phyloP scores from a whole-genome alignment of 2,113 vertebrate species.

The Leptosomus discolor region DNA sequence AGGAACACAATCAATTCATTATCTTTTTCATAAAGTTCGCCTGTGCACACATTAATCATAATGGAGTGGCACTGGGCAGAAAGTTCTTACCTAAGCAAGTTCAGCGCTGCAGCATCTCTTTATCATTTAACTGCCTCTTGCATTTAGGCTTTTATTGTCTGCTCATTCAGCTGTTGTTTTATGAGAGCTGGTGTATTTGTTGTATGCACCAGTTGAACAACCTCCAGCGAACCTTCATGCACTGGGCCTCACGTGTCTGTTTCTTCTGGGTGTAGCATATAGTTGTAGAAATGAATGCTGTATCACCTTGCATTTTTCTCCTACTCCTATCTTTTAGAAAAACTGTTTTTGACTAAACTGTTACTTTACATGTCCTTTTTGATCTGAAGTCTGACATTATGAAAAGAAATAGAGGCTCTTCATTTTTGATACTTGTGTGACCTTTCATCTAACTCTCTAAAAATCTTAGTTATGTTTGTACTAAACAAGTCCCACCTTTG shows the following conservation, averaged over 20 bases:
- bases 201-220: not conserved
- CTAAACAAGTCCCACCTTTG: not conserved
- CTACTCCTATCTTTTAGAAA: not conserved
- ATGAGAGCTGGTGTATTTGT: slow-evolving; percentile 51
- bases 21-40: slow-evolving; percentile 76
- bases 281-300: not conserved
- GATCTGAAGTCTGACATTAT: not conserved
- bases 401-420: not conserved
- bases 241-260: not conserved
- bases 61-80: slow-evolving; percentile 49
- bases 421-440: not conserved
- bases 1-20: slow-evolving; percentile 75
- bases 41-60: slow-evolving; percentile 72
- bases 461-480: not conserved
- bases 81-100: slow-evolving; percentile 79
- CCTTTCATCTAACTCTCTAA: not conserved
- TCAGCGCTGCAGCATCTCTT: slow-evolving; percentile 60
- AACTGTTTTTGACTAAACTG: accelerated
- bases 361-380: not conserved
- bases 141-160: slow-evolving; percentile 70
- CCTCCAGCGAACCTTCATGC: not conserved
- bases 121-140: slow-evolving; percentile 69
- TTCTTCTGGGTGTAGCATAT: not conserved
- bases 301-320: not conserved
- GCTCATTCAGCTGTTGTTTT: slow-evolving; percentile 72